Evolutionary conservation across 2,113 vertebrate species (phyloP), one percentile per base, ranked within the genome.

Genomic region (Vicugna pacos): DNA sequence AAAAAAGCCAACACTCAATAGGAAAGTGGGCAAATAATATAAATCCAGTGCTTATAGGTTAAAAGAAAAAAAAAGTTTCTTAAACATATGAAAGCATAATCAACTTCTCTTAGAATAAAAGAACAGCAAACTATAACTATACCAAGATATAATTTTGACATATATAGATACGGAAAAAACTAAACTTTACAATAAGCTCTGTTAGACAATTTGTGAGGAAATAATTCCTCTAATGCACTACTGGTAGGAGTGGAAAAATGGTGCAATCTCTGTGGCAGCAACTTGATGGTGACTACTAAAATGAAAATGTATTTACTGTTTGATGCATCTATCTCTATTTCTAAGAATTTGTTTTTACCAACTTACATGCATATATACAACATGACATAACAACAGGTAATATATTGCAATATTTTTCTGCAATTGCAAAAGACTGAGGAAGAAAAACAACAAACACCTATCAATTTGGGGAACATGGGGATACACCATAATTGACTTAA

Each of bases 31-130:
- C 35, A 77, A 93, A 80, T 5, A 79, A 60, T 75, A 62, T 22
- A 7, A 86, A 82, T 2, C 19, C 52, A 42, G 14, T 82, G 1
- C 52, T 93, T 75, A 28, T 13, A 79, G 26, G 46, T 46, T 93
- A 91, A 85, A 95, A 65, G 32, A 50, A 77, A 60, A 50, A 89
- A 65, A 16, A 50, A 46, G 0, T 65, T 1, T 48, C 46, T 91
- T 75, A 72, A 84, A 89, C 30, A 56, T 35, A 92, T 56, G 2
- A 89, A 96, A 87, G 64, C 8, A 90, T 42, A 83, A 79, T 69
- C 16, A 70, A 32, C 14, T 11, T 67, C 50, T 79, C 84, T 69
- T 35, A 76, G 38, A 93, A 88, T 70, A 46, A 28, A 50, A 87
- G 91, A 73, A 50, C 6, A 92, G 0, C 32, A 89, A 93, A 77